These are phyloP conservation scores for Aphodius sticticus DNA, from an alignment of 2,888 invertebrate species.

Conservation along the genomic window DNA sequence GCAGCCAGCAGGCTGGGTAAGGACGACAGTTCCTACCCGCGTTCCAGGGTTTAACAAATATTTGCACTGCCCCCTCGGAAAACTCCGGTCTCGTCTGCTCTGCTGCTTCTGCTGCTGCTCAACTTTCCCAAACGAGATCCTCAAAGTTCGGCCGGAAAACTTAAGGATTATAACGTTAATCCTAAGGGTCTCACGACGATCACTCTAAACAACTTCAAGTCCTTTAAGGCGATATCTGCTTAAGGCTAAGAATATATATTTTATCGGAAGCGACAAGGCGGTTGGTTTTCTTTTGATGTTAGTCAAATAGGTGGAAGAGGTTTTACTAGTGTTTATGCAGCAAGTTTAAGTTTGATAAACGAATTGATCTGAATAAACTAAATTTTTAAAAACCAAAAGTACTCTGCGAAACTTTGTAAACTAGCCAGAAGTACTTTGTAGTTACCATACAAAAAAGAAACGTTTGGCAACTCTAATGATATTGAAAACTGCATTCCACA, in stretches of 20 bases:
- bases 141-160: background rate
- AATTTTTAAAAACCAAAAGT: no score
- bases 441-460: no score
- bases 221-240: background rate
- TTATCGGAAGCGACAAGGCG: no score
- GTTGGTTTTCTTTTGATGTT: no score
- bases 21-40: background rate
- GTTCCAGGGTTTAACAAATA: background rate
- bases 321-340: no score
- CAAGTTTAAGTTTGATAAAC: no score
- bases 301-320: no score
- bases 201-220: background rate
- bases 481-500: no score
- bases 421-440: no score
- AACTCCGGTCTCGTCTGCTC: background rate
- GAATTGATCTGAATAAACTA: no score
- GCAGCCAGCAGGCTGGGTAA: background rate
- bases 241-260: background rate
- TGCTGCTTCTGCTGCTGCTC: background rate
- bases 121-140: background rate
- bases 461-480: no score
- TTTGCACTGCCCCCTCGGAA: background rate
- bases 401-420: no score
- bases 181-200: background rate
- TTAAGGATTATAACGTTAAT: background rate